Percentiles rank a stretch among this genome's conserved stretches.
Conservation (phyloP, 2,888 invertebrate genomes). For the Malthinus seriepunctatus region DNA sequence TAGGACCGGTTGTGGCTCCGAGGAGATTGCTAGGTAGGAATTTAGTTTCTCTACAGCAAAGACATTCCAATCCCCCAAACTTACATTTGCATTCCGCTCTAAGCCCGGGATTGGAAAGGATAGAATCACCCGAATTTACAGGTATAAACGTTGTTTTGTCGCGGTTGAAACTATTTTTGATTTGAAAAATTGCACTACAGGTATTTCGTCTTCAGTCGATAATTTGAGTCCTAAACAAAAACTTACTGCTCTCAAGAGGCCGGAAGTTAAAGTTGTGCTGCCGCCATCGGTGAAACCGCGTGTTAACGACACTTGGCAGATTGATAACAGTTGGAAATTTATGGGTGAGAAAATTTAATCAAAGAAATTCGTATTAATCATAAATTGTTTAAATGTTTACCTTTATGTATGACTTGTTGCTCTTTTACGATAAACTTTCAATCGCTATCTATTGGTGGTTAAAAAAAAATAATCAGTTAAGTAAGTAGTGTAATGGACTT, state of each 20-base stretch:
- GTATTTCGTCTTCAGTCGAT: slow-evolving; percentile 70
- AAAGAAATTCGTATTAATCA: not conserved
- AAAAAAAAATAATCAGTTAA: too few species aligned
- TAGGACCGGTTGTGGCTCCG: slow-evolving; percentile 61
- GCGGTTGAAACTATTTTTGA: too few species aligned
- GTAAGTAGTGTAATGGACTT: too few species aligned
- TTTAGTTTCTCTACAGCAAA: slow-evolving; percentile 48
- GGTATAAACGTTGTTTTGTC: slow-evolving; percentile 31
- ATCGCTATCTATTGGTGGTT: too few species aligned
- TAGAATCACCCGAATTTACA: slow-evolving; percentile 51
- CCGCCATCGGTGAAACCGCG: slow-evolving; percentile 65
- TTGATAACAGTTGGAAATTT: slow-evolving; percentile 91
- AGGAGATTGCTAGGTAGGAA: slow-evolving; percentile 42
- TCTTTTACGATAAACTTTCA: not conserved
- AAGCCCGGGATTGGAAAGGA: slow-evolving; percentile 51
- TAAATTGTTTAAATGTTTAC: not conserved
- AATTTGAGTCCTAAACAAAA: slow-evolving; percentile 60
- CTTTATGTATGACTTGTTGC: not conserved
- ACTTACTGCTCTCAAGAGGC: slow-evolving; percentile 52
- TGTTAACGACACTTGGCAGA: slow-evolving; percentile 71
- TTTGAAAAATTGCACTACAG: slow-evolving; percentile 22
- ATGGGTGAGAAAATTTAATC: slow-evolving; percentile 62
- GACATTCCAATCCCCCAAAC: slow-evolving; percentile 57
- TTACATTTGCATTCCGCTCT: slow-evolving; percentile 47
- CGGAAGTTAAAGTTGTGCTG: slow-evolving; percentile 71